A percentile compares a stretch with the other conserved stretches of the same genome.
Evolutionary conservation across 2,113 vertebrate genomes (phyloP).

Genomic region (Prunella himalayana): DNA sequence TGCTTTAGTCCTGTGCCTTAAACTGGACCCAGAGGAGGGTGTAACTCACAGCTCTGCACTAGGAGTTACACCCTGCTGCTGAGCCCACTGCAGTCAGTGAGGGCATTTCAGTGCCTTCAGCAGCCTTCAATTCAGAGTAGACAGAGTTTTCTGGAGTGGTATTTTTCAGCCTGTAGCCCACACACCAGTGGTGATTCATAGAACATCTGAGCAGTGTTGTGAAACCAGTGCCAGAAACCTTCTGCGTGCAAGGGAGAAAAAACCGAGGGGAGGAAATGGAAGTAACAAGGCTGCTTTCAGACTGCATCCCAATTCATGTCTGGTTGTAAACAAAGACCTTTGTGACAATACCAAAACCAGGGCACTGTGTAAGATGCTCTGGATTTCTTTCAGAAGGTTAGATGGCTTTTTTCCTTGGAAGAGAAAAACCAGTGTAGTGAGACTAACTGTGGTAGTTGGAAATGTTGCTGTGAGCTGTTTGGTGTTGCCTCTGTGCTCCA

Average conservation of each 20-base stretch:
- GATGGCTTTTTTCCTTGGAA: neutral
- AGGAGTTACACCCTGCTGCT: neutral
- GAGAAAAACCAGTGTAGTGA: neutral
- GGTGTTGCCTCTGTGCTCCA: neutral
- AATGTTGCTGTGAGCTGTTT: neutral
- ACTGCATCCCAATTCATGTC: neutral
- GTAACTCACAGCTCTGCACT: neutral
- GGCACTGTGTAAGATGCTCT: neutral
- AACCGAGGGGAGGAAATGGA: neutral
- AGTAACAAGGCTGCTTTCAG: conserved; percentile 16
- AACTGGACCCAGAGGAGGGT: neutral
- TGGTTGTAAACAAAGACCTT: neutral
- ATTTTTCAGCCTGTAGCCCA: neutral
- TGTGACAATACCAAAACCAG: neutral
- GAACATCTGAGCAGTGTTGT: conserved; percentile 28
- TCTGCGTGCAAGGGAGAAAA: neutral
- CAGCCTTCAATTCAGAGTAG: neutral
- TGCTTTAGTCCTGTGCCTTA: neutral
- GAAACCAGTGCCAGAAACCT: conserved; percentile 28
- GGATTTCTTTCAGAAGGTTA: neutral
- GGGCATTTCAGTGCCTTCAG: neutral
- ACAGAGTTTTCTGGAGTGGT: neutral
- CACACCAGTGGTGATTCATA: conserved; percentile 37
- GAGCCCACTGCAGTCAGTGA: neutral
- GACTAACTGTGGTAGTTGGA: neutral